These are phyloP conservation scores for Acrossocheilus fasciatus DNA, from an alignment of 2,797 vertebrate species.

Conservation along the genomic window DNA sequence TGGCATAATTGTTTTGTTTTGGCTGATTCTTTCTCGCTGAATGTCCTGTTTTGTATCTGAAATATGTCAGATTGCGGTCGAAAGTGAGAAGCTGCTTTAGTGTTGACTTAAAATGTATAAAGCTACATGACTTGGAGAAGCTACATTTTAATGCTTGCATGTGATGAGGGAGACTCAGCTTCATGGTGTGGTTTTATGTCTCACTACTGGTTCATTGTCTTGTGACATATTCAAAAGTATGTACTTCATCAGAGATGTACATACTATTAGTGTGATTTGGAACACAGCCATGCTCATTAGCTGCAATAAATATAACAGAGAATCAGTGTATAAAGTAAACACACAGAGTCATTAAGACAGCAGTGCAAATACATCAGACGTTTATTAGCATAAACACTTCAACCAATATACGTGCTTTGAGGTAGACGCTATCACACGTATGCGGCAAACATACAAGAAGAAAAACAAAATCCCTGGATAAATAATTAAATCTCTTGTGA, in stretches of 20 bases:
- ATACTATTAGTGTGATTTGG: constrained; percentile 2
- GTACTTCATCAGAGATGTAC: constrained; percentile 2
- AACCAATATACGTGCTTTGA: constrained; percentile 36
- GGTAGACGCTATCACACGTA: constrained; percentile 52
- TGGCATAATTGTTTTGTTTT: neutral
- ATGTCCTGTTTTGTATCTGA: neutral
- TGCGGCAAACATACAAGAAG: constrained; percentile 78
- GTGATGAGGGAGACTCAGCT: neutral
- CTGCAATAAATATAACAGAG: constrained; percentile 26
- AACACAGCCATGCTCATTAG: constrained; percentile 13
- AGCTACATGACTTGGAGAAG: neutral
- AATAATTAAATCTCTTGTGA: constrained; percentile 99
- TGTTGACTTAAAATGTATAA: neutral
- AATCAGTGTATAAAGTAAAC: constrained; percentile 38
- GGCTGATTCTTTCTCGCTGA: neutral
- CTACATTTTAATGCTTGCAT: neutral
- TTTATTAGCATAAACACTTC: constrained; percentile 42
- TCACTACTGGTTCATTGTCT: neutral
- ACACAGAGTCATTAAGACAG: constrained; percentile 33
- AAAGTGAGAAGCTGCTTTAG: constrained; percentile 1
- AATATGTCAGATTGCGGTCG: neutral
- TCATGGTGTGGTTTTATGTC: neutral
- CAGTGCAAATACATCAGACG: constrained; percentile 47
- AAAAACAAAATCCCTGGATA: constrained; percentile 90
- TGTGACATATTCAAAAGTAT: neutral